Base-by-base conservation (phyloP, 2,888 invertebrate species). In the Polia nebulosa region DNA sequence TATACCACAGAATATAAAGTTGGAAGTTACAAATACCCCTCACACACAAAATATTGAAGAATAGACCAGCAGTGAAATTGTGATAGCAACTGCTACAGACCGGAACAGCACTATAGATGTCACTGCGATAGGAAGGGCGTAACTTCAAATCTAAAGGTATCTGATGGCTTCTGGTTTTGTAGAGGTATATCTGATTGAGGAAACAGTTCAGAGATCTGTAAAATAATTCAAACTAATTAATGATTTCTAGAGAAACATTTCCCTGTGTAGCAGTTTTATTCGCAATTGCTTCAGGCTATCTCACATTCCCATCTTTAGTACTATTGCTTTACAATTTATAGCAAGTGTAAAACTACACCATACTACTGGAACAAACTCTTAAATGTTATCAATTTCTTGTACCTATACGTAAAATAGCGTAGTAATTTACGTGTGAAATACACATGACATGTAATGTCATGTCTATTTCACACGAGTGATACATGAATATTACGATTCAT, bases 21-120 rank as follows among this genome's bases (percentile, higher is more conserved):
- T 94, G 53, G 87, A 93, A 89, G 91, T 91, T 9, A 91, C 91
- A 45, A 93, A 92, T 66, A 93, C 91, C 78, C 93, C 93, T 25
- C 87, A 76, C 22, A 72, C 88, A 29, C 87, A 88, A 27, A 81
- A 87, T 80, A 81, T 85, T 51, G 89, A 77, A 39, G 82, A 89
- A 17, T 85, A 70, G 66, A 79, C 79, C 36, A 83, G 77, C 27
- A 91, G 89, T 85, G 91, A 92, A 82, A 85, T 91, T 45, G 80
- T 90, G 8, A 91, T 92, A 45, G 86, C 89, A 60, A 92, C 91
- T 76, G 89, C 89, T 59, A 90, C 89, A 53, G 90, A 92, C 61
- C 79, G 79, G 15, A 79, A 86, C 15, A 88, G 85, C 74, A 80
- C 76, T 32, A 53, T 49, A 60, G 72, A 77, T 60, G 79, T n/a